phyloP scores from a whole-genome alignment of 2,113 vertebrate species.

The Trichomycterus rosablanca region DNA sequence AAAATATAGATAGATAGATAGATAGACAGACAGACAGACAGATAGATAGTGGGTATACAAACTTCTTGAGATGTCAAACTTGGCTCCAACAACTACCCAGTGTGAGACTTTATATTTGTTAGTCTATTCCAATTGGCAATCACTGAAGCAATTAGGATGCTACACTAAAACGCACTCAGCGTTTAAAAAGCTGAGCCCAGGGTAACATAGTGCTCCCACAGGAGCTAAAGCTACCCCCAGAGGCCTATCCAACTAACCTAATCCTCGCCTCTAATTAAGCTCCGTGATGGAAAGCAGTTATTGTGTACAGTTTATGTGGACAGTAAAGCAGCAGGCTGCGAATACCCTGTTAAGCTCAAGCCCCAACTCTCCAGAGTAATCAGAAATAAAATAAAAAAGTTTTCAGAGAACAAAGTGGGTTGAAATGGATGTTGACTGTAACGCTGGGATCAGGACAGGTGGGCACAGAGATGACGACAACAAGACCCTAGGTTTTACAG shows the following conservation, averaged over 20 bases:
- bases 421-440: too few species aligned
- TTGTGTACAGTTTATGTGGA: slow-evolving; percentile 67
- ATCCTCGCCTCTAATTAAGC: slow-evolving; percentile 62
- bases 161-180: slow-evolving; percentile 35
- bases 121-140: slow-evolving; percentile 51
- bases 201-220: slow-evolving; percentile 43
- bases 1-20: too few species aligned
- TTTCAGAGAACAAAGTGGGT: too few species aligned
- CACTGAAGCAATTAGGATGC: slow-evolving; percentile 45
- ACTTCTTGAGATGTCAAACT: slow-evolving; percentile 2
- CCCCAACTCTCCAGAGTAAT: slow-evolving; percentile 16
- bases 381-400: slow-evolving; percentile 3
- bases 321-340: slow-evolving; percentile 47
- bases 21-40: too few species aligned
- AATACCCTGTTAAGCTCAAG: slow-evolving; percentile 18
- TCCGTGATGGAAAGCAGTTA: slow-evolving; percentile 56
- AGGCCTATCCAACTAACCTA: slow-evolving; percentile 56
- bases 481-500: too few species aligned
- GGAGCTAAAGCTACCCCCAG: slow-evolving; percentile 51
- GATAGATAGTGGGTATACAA: too few species aligned
- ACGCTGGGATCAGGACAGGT: too few species aligned
- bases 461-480: too few species aligned
- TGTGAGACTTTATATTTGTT: slow-evolving; percentile 45
- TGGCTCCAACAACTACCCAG: slow-evolving; percentile 6
- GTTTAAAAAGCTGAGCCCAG: slow-evolving; percentile 32